Evolutionary conservation across 1,140 invertebrate genomes (phyloP).

Genomic region (Doryteuthis pealeii): DNA sequence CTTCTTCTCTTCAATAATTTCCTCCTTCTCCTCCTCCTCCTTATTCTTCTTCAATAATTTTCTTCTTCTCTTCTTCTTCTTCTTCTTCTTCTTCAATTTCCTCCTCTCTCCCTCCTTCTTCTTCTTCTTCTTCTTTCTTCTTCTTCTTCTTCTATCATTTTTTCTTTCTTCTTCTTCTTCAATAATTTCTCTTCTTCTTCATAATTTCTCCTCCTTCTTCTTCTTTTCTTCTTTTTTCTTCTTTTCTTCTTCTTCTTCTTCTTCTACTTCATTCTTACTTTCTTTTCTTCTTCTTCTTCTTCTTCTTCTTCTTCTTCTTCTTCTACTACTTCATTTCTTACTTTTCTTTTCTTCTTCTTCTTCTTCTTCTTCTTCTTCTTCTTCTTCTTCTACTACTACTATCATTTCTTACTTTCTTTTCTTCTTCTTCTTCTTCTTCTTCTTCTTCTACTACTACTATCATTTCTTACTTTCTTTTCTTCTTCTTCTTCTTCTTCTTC

Average conservation of each 20-base stretch:
- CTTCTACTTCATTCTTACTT: background rate
- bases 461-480: too few species aligned
- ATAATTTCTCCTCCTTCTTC: background rate
- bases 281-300: background rate
- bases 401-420: too few species aligned
- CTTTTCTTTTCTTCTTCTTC: too few species aligned
- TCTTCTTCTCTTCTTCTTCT: background rate
- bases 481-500: too few species aligned
- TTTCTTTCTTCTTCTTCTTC: background rate
- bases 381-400: too few species aligned
- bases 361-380: too few species aligned
- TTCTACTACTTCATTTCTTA: too few species aligned
- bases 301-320: background rate
- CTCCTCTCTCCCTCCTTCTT: background rate
- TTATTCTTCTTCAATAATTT: background rate
- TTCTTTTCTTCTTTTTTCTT: background rate
- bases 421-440: too few species aligned
- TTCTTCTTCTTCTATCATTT: slow-evolving; percentile 2
- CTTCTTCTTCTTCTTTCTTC: background rate
- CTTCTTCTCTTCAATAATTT: background rate
- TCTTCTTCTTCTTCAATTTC: background rate
- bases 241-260: background rate
- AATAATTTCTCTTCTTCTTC: too few species aligned
- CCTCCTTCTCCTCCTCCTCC: background rate
- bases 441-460: too few species aligned